Percentiles rank a stretch among this genome's conserved stretches.
These are phyloP conservation scores for Nanorana parkeri DNA, from an alignment of 2,113 vertebrate genomes.

Conservation along the genomic window DNA sequence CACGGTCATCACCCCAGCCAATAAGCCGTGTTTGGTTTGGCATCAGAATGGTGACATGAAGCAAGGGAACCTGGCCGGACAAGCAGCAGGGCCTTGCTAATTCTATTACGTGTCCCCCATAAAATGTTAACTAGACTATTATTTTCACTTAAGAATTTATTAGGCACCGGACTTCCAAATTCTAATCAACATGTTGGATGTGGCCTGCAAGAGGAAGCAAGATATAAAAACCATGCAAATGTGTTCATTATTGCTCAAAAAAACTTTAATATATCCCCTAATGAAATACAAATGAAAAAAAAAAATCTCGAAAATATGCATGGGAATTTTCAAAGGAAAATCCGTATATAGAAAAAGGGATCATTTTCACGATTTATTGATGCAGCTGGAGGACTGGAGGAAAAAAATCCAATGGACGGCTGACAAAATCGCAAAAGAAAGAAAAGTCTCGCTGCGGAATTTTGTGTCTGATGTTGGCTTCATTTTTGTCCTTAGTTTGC, in stretches of 20 bases:
- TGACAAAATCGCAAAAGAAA: slow-evolving; percentile 11
- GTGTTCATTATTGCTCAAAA: neutral
- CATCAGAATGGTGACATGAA: neutral
- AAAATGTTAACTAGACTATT: slow-evolving; percentile 33
- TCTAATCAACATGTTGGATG: slow-evolving; percentile 37
- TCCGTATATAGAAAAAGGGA: slow-evolving; percentile 18
- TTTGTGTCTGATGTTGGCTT: no score
- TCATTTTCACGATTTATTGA: slow-evolving; percentile 39
- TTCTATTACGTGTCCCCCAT: slow-evolving; percentile 25
- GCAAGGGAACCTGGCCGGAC: slow-evolving; percentile 18
- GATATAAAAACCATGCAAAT: slow-evolving; percentile 8
- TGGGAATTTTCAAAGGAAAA: slow-evolving; percentile 4
- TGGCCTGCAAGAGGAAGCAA: neutral
- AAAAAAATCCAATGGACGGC: slow-evolving; percentile 9
- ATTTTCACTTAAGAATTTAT: slow-evolving; percentile 29
- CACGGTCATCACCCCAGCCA: neutral
- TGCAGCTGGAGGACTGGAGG: slow-evolving; percentile 20
- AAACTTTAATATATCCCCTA: neutral
- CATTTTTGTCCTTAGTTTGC: no score
- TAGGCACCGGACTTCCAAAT: slow-evolving; percentile 21
- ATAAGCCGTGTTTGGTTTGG: slow-evolving; percentile 29
- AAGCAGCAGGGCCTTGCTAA: slow-evolving; percentile 31
- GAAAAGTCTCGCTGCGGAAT: no score
- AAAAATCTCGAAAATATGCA: neutral
- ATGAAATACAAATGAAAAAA: neutral